These are phyloP conservation scores for Proctacanthus coquilletti DNA, from an alignment of 1,140 invertebrate species.

Conservation along the genomic window DNA sequence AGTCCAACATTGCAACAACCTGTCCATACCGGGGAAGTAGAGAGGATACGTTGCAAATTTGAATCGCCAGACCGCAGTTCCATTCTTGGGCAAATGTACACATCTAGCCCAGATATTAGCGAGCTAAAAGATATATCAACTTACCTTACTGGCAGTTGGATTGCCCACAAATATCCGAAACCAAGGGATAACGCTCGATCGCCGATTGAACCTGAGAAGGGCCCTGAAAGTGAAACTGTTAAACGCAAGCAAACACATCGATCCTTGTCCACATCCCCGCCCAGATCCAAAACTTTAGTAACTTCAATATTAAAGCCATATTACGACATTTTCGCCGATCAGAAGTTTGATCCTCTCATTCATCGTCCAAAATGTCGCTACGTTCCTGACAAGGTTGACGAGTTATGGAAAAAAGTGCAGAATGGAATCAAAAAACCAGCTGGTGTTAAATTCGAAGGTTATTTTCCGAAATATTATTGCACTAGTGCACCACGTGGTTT, in stretches of 20 bases:
- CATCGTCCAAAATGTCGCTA: slow-evolving; percentile 62
- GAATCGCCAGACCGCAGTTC: slow-evolving; percentile 41
- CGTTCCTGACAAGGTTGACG: slow-evolving; percentile 38
- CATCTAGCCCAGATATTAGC: slow-evolving; percentile 60
- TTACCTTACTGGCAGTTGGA: slow-evolving; percentile 58
- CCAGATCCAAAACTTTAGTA: slow-evolving; percentile 3
- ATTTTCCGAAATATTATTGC: no score
- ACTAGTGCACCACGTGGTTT: no score
- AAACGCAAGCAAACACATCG: slow-evolving; percentile 6
- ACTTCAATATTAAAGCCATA: slow-evolving; percentile 9
- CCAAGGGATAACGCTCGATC: slow-evolving; percentile 45
- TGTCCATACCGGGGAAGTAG: slow-evolving; percentile 41
- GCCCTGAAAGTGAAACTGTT: slow-evolving; percentile 18
- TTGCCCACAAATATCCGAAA: slow-evolving; percentile 55
- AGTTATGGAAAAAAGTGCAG: slow-evolving; percentile 2
- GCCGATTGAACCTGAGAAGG: slow-evolving; percentile 35
- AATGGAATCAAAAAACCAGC: slow-evolving; percentile 6
- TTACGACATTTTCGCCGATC: slow-evolving; percentile 43
- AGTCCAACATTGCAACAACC: slow-evolving; percentile 26
- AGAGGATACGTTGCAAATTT: slow-evolving; percentile 51
- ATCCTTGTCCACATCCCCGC: slow-evolving; percentile 18
- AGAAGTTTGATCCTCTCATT: slow-evolving; percentile 54
- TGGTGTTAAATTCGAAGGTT: slow-evolving; percentile 28
- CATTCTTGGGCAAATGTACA: slow-evolving; percentile 61
- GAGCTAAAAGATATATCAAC: slow-evolving; percentile 61